Conservation (phyloP, 1,140 invertebrate genomes). For the Oedothorax gibbosus region DNA sequence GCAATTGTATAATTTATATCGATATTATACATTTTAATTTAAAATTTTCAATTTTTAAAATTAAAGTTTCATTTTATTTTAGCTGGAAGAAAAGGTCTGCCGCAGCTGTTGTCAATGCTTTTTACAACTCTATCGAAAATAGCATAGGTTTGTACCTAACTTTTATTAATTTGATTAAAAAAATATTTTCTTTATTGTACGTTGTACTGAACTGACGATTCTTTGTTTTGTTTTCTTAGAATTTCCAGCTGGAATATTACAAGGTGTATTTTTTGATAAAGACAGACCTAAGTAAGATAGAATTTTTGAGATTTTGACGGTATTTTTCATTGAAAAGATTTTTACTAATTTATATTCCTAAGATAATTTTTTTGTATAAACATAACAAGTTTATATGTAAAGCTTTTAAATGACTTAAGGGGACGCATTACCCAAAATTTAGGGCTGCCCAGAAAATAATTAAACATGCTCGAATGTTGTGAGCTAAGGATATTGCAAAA, state of each 20-base stretch:
- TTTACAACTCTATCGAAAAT: conserved; percentile 85
- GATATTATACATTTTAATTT: too few species aligned
- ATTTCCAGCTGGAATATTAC: conserved; percentile 91
- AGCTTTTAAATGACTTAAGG: too few species aligned
- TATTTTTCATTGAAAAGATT: background rate
- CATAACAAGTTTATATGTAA: too few species aligned
- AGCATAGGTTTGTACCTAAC: conserved; percentile 79
- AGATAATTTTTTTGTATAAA: background rate
- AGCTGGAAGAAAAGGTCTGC: conserved; percentile 80
- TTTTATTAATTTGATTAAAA: background rate
- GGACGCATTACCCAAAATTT: too few species aligned
- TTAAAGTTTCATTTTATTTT: conserved; percentile 3
- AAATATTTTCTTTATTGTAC: background rate
- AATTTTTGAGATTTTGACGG: background rate
- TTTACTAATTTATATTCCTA: background rate
- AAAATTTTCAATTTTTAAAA: too few species aligned
- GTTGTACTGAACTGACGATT: background rate
- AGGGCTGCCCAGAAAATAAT: too few species aligned
- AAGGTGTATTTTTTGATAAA: conserved; percentile 87
- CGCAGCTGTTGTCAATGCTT: conserved; percentile 85
- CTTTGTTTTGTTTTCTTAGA: conserved; percentile 70
- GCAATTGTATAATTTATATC: too few species aligned
- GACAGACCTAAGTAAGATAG: conserved; percentile 79
- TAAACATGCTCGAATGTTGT: too few species aligned
- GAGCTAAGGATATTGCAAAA: too few species aligned